A percentile compares a stretch with the other conserved stretches of the same genome.
Conservation (phyloP, 2,113 vertebrate genomes). For the Amblyornis subalaris region DNA sequence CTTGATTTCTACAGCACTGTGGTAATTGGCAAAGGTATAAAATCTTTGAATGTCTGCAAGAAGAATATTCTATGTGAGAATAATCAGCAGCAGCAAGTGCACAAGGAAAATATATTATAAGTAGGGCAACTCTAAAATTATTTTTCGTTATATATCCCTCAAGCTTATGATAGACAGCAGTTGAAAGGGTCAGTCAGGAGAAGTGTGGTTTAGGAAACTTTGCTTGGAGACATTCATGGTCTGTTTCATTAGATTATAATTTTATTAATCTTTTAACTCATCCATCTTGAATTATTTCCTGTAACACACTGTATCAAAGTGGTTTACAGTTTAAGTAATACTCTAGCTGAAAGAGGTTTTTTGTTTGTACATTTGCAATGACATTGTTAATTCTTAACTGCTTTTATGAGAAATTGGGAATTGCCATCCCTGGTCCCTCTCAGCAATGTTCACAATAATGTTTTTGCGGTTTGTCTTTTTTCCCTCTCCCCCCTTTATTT, state of each 20-base stretch:
- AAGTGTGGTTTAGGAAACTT: not conserved
- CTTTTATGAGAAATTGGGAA: not conserved
- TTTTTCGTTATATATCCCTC: not conserved
- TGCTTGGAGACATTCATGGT: not conserved
- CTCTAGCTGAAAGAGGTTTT: not conserved
- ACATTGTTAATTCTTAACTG: not conserved
- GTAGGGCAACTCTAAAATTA: not conserved
- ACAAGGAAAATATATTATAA: not conserved
- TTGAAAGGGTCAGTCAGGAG: not conserved
- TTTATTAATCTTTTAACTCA: not conserved
- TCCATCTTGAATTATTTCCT: not conserved
- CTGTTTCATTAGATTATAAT: not conserved
- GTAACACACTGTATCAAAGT: not conserved
- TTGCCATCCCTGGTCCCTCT: not conserved
- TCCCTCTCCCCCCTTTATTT: fast-evolving
- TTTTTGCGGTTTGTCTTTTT: not conserved
- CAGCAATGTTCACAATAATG: not conserved
- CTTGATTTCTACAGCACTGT: not conserved
- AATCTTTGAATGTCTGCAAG: not conserved
- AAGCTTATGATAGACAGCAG: not conserved
- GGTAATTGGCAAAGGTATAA: not conserved
- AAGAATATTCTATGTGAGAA: not conserved
- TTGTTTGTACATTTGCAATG: not conserved
- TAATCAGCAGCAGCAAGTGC: not conserved
- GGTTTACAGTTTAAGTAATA: not conserved